Evolutionary conservation across 2,888 invertebrate species (phyloP).

Genomic region (Hydrotaea diabolus): DNA sequence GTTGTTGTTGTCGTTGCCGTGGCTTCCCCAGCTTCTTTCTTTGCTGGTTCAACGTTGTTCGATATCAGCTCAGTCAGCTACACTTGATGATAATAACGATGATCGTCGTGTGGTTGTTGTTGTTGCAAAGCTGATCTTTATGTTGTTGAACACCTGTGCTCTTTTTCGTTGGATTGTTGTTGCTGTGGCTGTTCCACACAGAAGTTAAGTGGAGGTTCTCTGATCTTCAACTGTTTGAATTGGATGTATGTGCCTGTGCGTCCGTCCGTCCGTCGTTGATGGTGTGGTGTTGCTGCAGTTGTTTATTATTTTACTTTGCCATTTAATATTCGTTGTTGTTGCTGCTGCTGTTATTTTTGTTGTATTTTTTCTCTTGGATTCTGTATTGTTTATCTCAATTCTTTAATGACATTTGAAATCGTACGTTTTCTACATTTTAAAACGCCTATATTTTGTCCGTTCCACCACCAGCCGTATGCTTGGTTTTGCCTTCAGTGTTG

Average conservation of each 20-base stretch:
- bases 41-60: background rate
- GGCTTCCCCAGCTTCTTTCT: constrained; percentile 23
- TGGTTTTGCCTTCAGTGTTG: background rate
- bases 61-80: constrained; percentile 40
- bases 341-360: constrained; percentile 32
- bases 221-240: constrained; percentile 57
- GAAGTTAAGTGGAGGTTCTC: constrained; percentile 63
- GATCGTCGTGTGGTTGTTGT: constrained; percentile 30
- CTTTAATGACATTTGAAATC: constrained; percentile 62
- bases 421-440: constrained; percentile 32
- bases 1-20: background rate
- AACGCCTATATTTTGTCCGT: constrained; percentile 49
- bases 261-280: background rate
- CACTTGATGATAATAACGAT: constrained; percentile 56
- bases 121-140: constrained; percentile 62
- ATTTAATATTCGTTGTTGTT: constrained; percentile 47
- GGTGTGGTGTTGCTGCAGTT: constrained; percentile 1
- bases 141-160: constrained; percentile 68
- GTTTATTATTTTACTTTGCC: constrained; percentile 54
- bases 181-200: constrained; percentile 45
- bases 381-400: constrained; percentile 41
- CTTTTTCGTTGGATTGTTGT: constrained; percentile 40
- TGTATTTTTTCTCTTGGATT: constrained; percentile 35
- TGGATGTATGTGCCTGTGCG: constrained; percentile 1
- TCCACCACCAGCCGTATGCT: background rate